Evolutionary conservation across 2,797 vertebrate species (phyloP), one percentile per base, ranked within the genome.

Genomic region (Capromys pilorides): DNA sequence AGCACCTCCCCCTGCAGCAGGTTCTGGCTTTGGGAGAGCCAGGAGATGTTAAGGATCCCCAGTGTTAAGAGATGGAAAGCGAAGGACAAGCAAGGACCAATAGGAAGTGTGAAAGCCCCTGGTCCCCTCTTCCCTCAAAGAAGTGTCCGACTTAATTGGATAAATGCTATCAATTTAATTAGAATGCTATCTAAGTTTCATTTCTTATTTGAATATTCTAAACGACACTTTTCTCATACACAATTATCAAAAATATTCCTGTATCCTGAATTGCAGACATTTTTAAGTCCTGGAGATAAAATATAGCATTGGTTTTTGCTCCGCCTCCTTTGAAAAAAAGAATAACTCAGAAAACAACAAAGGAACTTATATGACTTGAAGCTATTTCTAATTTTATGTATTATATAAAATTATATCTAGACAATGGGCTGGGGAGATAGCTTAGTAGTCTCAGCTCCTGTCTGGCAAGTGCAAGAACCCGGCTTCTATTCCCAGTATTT

Each of bases 151-250:
- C 59, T 49, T 16, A 94, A n/a, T 49, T 39, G 4, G 41, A 79
- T 31, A 89, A 73, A 39, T 39, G 18, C 49, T 54, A 24, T 51
- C 78, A 75, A 67, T 62, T 71, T 71, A 59, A n/a, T 91, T 83
- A 75, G 3, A 86, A 75, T 59, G 36, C 21, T 69, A 64, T 22
- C 41, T 24, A 39, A n/a, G 45, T 39, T 78, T 85, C 18, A 85
- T 31, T 90, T 96, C 41, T 78, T 79, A 57, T 64, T 81, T 83
- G 86, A 84, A 83, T 88, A 71, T 75, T 62, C 69, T 67, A 78
- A 81, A 80, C 61, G 62, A 66, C 31, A 85, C 45, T 8, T 88
- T 88, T 24, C 39, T 45, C 85, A 57, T n/a, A 92, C 33, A 51
- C 16, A 71, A 69, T 61, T 87, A 81, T 79, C 28, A 81, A 87